A percentile compares a stretch with the other conserved stretches of the same genome.
Evolutionary conservation across 2,888 invertebrate species (phyloP).

Genomic region (Phania funesta): DNA sequence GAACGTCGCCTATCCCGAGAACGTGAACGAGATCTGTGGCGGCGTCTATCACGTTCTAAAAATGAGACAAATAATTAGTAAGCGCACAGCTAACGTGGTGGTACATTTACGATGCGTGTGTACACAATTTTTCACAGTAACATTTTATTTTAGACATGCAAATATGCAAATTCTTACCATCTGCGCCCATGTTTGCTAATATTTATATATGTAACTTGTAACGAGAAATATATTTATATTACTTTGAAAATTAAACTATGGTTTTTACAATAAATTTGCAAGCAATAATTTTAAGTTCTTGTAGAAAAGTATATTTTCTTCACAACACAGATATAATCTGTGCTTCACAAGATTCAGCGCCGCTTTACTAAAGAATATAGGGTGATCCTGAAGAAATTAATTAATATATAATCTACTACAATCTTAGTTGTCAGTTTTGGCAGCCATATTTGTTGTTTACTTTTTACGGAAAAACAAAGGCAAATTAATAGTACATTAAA

Average conservation of each 20-base stretch:
- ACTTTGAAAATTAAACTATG: not conserved
- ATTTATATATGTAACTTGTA: not conserved
- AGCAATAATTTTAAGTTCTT: not conserved
- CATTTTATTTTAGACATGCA: not conserved
- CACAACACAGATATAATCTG: too few relatives aligned
- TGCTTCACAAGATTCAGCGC: not conserved
- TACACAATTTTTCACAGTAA: conserved; percentile 35
- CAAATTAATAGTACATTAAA: not conserved
- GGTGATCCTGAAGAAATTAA: not conserved
- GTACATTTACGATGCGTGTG: conserved; percentile 13
- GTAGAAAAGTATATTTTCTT: not conserved
- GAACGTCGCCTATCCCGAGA: conserved; percentile 81
- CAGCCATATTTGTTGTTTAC: conserved; percentile 37
- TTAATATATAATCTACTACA: conserved; percentile 22
- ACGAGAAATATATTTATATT: not conserved
- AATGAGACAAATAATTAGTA: not conserved
- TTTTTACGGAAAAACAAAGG: not conserved
- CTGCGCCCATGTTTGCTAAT: conserved; percentile 65
- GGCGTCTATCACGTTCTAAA: conserved; percentile 72
- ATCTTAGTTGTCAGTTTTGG: conserved; percentile 19
- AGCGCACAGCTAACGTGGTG: conserved; percentile 10
- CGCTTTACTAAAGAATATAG: conserved; percentile 1
- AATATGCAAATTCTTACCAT: conserved; percentile 62
- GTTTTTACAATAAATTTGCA: not conserved
- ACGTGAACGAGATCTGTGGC: conserved; percentile 75